Base-by-base conservation (phyloP, 2,113 vertebrate species). In the Bubo bubo region DNA sequence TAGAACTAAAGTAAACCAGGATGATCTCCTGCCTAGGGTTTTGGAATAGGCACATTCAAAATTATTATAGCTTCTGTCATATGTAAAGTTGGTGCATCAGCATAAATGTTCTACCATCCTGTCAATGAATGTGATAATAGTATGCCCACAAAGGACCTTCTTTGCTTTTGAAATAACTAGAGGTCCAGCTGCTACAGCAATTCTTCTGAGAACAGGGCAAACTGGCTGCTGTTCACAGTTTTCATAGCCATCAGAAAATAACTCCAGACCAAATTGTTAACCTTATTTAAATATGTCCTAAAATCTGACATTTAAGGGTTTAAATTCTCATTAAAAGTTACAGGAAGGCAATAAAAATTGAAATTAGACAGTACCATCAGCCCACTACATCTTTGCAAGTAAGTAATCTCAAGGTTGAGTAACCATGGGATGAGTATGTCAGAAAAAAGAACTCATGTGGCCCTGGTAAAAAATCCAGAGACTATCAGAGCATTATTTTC, bases 241-340 rank as follows among this genome's bases (percentile, higher is more conserved):
- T 95, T 85, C 58, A 73, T 76, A 74, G 4, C 8, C 5, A 3
- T 67, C n/a, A 85, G 68, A 86, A 95, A 94, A 90, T 68, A 93
- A 91, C 26, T 77, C 21, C 28, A 74, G 55, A 89, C n/a, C 28
- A 75, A 37, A 84, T 92, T 93, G 93, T 96, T 96, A 97, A 82
- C 52, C 50, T 94, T 93, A 86, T 60, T 66, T 91, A 93, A 96
- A 96, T 85, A 96, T 79, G 75, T 8, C 58, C 60, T 95, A 91
- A 97, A 94, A 93, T 93, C 47, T 96, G 93, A 89, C 74, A 88
- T 82, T 96, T 92, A 74, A 74, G 79, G 16, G 50, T 80, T 95
- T 95, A 86, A 73, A 32, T 92, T 94, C 71, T 96, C 82, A 94
- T 95, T 93, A 83, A 93, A 95, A 91, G 39, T 56, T 93, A 89